Evolutionary conservation across 2,888 invertebrate genomes (phyloP), one percentile per base, ranked within the genome.

Genomic region (Taphrorychus bicolor): DNA sequence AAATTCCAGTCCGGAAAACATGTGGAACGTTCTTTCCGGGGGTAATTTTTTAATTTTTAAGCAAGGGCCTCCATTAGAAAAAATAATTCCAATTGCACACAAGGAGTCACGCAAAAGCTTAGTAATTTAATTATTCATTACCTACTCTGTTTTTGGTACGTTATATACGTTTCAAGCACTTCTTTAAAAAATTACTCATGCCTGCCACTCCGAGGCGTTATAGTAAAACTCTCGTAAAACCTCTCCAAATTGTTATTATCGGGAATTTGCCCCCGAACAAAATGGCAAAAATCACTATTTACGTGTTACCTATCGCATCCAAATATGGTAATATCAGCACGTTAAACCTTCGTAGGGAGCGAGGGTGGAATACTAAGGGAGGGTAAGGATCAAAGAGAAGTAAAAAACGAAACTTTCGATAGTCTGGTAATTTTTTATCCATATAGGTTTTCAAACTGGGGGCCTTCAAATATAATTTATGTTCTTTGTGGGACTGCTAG

Each of bases 211-310:
- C 32, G 11, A 32, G 9, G 11, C 32, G 9, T 32, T 9, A 32
- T 3, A 32, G 32, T 32, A 32, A 32, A 32, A 3, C 11, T 11
- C 32, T 32, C 45, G 17, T 45, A 45, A 45, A 45, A 14, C 45
- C 45, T 45, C 45, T 14, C 45, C 14, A 45, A 45, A 45, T 45
- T 45, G 45, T 45, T 45, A 45, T 45, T 45, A 45, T 45, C 45
- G 45, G n/a, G 45, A 45, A 45, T 45, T 45, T 45, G 2, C 16
- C 14, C 45, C 16, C 14, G 45, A 45, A 14, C 45, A 32, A 56
- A 56, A 56, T 41, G 17, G 41, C 9, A 56, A 56, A 45, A 42
- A 61, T 61, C 61, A 61, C 54, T 52, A 61, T 54, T 54, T 45
- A 45, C 18, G 42, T 53, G 41, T 54, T 18, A 41, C 53, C 45